These are phyloP conservation scores for Machaerirhynchus nigripectus DNA, from an alignment of 2,113 vertebrate species.

Conservation along the genomic window DNA sequence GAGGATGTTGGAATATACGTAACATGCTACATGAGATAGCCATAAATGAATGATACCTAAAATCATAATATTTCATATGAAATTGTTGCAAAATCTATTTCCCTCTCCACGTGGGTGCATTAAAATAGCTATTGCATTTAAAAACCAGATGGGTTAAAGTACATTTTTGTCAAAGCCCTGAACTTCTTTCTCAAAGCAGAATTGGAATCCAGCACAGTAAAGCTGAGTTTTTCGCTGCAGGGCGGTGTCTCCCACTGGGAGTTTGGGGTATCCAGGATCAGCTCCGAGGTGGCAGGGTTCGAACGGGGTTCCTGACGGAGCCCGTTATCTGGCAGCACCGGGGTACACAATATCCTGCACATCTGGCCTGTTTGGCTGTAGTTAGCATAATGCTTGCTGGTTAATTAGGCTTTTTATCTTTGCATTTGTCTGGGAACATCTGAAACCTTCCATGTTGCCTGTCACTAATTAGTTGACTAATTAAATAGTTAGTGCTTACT, in stretches of 20 bases:
- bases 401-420: slow-evolving; percentile 87
- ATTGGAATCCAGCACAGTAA: not conserved
- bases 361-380: slow-evolving; percentile 82
- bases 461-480: slow-evolving; percentile 92
- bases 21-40: not conserved
- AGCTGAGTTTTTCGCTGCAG: not conserved
- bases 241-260: not conserved
- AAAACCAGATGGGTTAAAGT: not conserved
- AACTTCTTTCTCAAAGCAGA: not conserved
- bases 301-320: not conserved
- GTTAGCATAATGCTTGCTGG: slow-evolving; percentile 67
- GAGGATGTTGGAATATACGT: not conserved
- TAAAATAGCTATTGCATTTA: not conserved
- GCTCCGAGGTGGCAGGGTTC: not conserved
- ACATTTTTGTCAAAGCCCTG: not conserved
- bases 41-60: not conserved
- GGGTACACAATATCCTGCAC: slow-evolving; percentile 60
- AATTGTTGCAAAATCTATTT: not conserved
- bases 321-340: slow-evolving; percentile 6
- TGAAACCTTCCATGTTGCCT: slow-evolving; percentile 82
- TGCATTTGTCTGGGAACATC: slow-evolving; percentile 81
- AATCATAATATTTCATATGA: not conserved
- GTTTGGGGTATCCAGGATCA: not conserved
- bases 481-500: slow-evolving; percentile 90
- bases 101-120: not conserved